Percentiles rank a stretch among this genome's conserved stretches.
Evolutionary conservation across 2,113 vertebrate genomes (phyloP).

Genomic region (Corvus hawaiiensis): DNA sequence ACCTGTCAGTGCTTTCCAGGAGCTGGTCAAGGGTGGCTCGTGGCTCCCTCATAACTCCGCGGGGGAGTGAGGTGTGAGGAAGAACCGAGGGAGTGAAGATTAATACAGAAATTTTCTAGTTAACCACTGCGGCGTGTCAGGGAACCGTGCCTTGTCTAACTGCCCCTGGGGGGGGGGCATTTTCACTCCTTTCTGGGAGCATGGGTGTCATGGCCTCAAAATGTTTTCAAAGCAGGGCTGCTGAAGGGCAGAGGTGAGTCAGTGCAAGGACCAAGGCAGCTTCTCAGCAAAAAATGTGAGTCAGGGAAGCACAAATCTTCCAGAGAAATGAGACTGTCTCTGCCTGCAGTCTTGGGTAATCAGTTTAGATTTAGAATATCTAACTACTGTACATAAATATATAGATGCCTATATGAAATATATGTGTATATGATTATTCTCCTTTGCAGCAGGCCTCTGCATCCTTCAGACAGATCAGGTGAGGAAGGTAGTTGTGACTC

Average conservation of each 20-base stretch:
- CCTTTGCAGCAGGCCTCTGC: no score
- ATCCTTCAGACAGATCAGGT: neutral
- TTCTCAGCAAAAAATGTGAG: neutral
- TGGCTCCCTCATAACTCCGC: neutral
- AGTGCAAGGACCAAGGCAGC: neutral
- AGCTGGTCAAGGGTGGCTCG: conserved; percentile 3
- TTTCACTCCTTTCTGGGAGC: neutral
- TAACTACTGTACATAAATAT: neutral
- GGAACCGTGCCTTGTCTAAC: neutral
- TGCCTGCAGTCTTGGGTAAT: neutral
- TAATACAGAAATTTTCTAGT: neutral
- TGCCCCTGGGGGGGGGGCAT: conserved; percentile 16
- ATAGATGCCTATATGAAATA: neutral
- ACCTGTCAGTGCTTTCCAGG: neutral
- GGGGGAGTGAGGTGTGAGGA: neutral
- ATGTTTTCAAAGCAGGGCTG: neutral
- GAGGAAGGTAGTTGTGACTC: neutral
- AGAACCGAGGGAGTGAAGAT: neutral
- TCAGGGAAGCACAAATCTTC: neutral
- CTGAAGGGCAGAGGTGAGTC: conserved; percentile 3
- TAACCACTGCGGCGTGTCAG: neutral
- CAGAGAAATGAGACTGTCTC: neutral
- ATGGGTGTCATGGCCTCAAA: neutral
- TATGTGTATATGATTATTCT: neutral
- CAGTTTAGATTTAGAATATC: neutral